Percentiles rank a stretch among this genome's conserved stretches.
phyloP scores from a whole-genome alignment of 2,797 vertebrate genomes.

The Tympanoctomys barrerae region DNA sequence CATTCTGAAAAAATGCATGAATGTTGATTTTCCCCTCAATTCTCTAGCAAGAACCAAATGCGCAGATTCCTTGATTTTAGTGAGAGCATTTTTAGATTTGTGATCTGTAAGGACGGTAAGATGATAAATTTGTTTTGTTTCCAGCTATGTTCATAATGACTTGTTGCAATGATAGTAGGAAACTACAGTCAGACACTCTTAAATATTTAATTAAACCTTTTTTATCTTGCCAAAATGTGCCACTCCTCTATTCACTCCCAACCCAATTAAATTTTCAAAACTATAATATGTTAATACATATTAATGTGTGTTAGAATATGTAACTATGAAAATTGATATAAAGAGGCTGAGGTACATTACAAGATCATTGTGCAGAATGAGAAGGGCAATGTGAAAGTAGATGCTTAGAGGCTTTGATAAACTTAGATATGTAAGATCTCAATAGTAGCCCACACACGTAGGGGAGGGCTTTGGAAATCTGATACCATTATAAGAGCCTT shows the following conservation, averaged over 20 bases:
- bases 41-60: not conserved
- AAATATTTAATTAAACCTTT: not conserved
- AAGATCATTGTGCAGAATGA: not conserved
- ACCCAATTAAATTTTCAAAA: not conserved
- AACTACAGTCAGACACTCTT: not conserved
- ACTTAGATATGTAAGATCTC: not conserved
- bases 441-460: not conserved
- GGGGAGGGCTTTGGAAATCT: not conserved
- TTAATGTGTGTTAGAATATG: not conserved
- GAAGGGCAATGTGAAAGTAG: not conserved
- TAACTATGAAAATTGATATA: not conserved
- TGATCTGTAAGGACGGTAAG: not conserved
- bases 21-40: not conserved
- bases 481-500: not conserved
- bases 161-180: not conserved
- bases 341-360: not conserved
- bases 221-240: not conserved
- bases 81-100: not conserved
- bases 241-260: not conserved
- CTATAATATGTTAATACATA: not conserved
- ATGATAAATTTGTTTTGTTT: not conserved
- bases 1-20: not conserved
- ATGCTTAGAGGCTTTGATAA: not conserved
- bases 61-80: not conserved
- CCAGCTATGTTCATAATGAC: not conserved